Conservation (phyloP, 2,113 vertebrate species). For the Ciconia maguari region DNA sequence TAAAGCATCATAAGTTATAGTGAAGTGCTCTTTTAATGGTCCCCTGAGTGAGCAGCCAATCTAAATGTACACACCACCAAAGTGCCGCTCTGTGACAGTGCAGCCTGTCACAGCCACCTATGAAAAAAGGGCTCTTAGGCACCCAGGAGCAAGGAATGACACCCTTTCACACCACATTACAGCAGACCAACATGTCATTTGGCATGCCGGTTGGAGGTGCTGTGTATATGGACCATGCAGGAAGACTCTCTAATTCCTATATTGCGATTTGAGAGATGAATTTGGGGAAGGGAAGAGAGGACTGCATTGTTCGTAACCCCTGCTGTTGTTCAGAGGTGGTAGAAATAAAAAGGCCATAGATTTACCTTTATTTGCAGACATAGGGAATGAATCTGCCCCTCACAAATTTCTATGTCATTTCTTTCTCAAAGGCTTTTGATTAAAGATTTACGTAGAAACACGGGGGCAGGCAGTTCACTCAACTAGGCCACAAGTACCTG, state of each 20-base stretch:
- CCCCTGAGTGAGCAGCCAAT: slow-evolving; percentile 3
- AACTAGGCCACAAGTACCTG: background rate
- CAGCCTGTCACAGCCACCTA: background rate
- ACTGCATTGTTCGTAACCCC: background rate
- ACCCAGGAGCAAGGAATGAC: background rate
- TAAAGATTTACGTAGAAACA: background rate
- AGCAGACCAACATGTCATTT: background rate
- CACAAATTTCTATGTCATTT: background rate
- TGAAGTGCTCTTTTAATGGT: slow-evolving; percentile 18
- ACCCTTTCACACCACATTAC: background rate
- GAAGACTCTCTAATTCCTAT: background rate
- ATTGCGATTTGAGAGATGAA: background rate
- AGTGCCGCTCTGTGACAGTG: fast-evolving
- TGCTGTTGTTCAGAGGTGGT: background rate
- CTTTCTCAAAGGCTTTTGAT: background rate
- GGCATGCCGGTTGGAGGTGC: background rate
- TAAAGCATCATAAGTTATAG: slow-evolving; percentile 44
- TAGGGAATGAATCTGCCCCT: background rate
- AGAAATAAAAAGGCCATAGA: background rate
- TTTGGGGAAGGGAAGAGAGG: background rate
- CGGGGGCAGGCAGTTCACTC: background rate
- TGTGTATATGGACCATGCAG: background rate
- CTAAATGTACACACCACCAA: background rate
- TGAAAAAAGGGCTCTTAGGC: background rate
- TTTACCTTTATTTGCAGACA: background rate